Percentiles rank a stretch among this genome's conserved stretches.
These are phyloP conservation scores for Synanthedon andrenaeformis DNA, from an alignment of 2,888 invertebrate genomes.

Conservation along the genomic window DNA sequence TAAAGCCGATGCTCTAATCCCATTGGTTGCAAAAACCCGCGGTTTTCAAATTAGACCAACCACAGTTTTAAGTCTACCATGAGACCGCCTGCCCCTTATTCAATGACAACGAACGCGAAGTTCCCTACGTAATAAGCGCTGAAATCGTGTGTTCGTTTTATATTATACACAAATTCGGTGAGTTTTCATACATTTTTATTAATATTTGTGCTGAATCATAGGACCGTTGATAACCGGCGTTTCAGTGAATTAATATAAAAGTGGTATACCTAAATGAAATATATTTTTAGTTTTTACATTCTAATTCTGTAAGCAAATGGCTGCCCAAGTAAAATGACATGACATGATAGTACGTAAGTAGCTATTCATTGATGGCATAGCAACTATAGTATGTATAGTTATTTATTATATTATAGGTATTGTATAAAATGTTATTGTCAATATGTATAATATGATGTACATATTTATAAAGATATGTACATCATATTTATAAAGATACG, in stretches of 20 bases:
- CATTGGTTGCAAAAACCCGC: conserved; percentile 56
- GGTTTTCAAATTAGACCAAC: conserved; percentile 58
- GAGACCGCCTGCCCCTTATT: conserved; percentile 44
- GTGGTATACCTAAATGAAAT: neutral
- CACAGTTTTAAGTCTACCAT: conserved; percentile 30
- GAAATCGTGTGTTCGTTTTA: conserved; percentile 64
- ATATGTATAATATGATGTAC: too few relatives aligned
- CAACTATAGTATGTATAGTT: too few relatives aligned
- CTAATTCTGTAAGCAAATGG: conserved; percentile 70
- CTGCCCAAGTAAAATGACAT: conserved; percentile 61
- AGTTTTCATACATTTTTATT: conserved; percentile 39
- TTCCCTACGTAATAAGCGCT: conserved; percentile 68
- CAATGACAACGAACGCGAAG: conserved; percentile 50
- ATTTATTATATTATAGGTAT: too few relatives aligned
- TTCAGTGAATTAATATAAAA: too few relatives aligned
- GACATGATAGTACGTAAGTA: conserved; percentile 17
- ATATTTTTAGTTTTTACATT: conserved; percentile 54
- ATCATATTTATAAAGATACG: too few relatives aligned
- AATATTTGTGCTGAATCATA: conserved; percentile 7
- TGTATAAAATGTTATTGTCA: too few relatives aligned
- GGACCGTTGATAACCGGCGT: neutral
- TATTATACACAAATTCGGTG: conserved; percentile 55
- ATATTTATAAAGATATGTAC: too few relatives aligned
- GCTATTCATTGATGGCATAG: conserved; percentile 4
- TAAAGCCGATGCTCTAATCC: conserved; percentile 43